Conservation (phyloP, 2,113 vertebrate genomes). For the Lophochroa leadbeateri region DNA sequence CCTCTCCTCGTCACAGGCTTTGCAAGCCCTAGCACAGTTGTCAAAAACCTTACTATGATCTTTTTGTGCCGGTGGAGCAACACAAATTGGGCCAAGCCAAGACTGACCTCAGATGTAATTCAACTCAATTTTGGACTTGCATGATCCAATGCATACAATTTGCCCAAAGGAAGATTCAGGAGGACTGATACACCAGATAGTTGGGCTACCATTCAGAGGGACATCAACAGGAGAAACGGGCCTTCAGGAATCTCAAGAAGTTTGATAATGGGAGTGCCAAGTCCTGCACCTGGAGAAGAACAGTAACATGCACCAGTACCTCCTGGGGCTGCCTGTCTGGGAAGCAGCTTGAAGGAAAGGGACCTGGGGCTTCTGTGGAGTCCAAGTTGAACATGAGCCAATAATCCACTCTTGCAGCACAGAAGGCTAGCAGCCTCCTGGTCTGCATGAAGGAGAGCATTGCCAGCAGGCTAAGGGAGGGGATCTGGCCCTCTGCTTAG, state of each 20-base stretch:
- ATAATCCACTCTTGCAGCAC: background rate
- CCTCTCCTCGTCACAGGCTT: background rate
- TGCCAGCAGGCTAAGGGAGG: background rate
- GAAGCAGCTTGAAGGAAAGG: background rate
- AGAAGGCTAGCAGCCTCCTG: background rate
- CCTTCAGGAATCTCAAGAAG: background rate
- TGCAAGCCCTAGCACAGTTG: background rate
- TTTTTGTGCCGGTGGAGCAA: background rate
- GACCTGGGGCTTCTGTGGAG: background rate
- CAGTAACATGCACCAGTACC: background rate
- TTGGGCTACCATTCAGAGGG: background rate
- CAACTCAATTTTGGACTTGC: background rate
- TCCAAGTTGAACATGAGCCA: background rate
- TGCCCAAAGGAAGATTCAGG: background rate
- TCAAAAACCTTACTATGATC: background rate
- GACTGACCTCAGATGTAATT: background rate
- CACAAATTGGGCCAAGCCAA: background rate
- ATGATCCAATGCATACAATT: background rate
- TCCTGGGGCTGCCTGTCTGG: background rate
- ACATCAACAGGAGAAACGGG: background rate
- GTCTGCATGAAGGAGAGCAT: background rate
- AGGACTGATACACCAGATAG: background rate
- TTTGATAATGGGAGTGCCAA: background rate
- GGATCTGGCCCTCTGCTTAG: background rate
- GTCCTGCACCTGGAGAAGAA: background rate